Percentiles rank a stretch among this genome's conserved stretches.
phyloP scores from a whole-genome alignment of 1,140 invertebrate species.

The Scaptodrosophila lebanonensis region DNA sequence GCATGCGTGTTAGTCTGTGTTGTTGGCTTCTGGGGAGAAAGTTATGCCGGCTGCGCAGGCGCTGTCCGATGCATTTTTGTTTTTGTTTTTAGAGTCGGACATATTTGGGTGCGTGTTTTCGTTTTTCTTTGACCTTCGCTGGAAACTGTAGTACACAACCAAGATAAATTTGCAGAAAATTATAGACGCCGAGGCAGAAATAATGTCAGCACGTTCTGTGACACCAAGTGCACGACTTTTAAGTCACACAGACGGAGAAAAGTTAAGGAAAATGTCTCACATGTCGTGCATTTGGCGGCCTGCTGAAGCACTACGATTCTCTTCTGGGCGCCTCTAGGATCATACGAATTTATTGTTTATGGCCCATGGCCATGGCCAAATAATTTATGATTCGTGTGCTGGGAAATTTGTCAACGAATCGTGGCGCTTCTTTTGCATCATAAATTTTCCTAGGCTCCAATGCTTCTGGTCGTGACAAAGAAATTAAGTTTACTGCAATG shows the following conservation, averaged over 20 bases:
- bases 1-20: slow-evolving; percentile 23
- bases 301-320: background rate
- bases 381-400: slow-evolving; percentile 70
- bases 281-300: slow-evolving; percentile 49
- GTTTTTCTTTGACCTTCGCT: slow-evolving; percentile 36
- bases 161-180: slow-evolving; percentile 61
- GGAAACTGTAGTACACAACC: slow-evolving; percentile 22
- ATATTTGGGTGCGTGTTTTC: slow-evolving; percentile 31
- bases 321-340: slow-evolving; percentile 15
- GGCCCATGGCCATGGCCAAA: slow-evolving; percentile 60
- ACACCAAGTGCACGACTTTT: slow-evolving; percentile 52
- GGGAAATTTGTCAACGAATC: slow-evolving; percentile 71
- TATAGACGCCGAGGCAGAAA: slow-evolving; percentile 27
- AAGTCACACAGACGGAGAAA: no score
- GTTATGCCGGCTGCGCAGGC: slow-evolving; percentile 24
- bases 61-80: background rate
- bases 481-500: no score
- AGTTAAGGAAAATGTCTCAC: slow-evolving; percentile 51
- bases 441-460: no score
- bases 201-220: slow-evolving; percentile 35
- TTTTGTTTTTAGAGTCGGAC: background rate
- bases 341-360: slow-evolving; percentile 20
- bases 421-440: slow-evolving; percentile 56
- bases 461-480: no score
- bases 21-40: slow-evolving; percentile 26